phyloP scores from a whole-genome alignment of 2,113 vertebrate genomes.

The Pachyramphus minor region DNA sequence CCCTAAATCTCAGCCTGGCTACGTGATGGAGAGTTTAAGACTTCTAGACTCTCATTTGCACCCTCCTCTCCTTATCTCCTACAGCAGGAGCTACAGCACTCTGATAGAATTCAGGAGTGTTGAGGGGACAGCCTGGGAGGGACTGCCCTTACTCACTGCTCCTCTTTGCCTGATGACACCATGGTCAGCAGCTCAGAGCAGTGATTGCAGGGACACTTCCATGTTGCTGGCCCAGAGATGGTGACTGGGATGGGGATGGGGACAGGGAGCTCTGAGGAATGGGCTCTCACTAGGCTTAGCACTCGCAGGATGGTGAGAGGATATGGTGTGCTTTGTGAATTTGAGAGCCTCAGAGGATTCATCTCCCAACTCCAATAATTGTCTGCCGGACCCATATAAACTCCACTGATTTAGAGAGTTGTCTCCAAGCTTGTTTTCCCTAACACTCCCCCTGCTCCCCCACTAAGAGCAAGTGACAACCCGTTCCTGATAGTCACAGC shows the following conservation, averaged over 20 bases:
- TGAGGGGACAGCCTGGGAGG: background rate
- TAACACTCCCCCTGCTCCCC: background rate
- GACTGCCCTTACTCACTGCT: background rate
- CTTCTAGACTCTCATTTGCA: background rate
- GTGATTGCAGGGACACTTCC: accelerated
- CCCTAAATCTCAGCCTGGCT: background rate
- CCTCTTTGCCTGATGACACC: background rate
- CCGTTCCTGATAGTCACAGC: accelerated
- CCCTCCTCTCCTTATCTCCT: background rate
- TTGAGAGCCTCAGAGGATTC: background rate
- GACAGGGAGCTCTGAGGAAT: background rate
- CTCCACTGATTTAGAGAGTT: background rate
- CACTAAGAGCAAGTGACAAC: background rate
- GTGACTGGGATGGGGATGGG: accelerated
- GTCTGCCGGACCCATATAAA: background rate
- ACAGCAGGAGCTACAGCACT: background rate
- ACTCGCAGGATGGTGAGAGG: background rate
- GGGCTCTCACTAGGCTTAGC: background rate
- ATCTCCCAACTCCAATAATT: background rate
- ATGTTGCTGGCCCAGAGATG: accelerated
- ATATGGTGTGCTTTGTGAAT: background rate
- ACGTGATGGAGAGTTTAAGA: accelerated
- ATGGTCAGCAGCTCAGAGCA: background rate
- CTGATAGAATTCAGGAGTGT: background rate
- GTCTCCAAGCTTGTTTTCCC: background rate